A percentile compares a stretch with the other conserved stretches of the same genome.
These are phyloP conservation scores for Thunnus thynnus DNA, from an alignment of 2,113 vertebrate genomes.

Conservation along the genomic window DNA sequence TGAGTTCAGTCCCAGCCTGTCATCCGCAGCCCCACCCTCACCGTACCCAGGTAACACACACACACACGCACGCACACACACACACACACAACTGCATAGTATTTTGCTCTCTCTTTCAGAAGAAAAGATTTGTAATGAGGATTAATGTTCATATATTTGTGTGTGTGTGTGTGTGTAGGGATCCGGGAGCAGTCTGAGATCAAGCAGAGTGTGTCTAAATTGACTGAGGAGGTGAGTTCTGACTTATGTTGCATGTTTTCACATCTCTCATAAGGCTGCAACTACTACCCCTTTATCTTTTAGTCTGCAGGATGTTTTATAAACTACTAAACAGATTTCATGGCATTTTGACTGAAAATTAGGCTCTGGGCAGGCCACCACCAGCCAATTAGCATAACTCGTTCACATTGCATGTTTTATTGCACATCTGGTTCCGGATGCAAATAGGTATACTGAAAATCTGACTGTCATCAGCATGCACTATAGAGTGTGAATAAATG, in stretches of 20 bases:
- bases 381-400: too few species aligned
- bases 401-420: too few species aligned
- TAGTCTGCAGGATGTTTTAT: too few species aligned
- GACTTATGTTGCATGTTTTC: neutral
- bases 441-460: too few species aligned
- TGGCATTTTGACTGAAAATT: too few species aligned
- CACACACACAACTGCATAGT: neutral
- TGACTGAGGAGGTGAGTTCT: conserved; percentile 86
- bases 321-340: too few species aligned
- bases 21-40: conserved; percentile 70
- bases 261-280: neutral
- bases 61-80: conserved; percentile 7
- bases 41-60: conserved; percentile 72
- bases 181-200: conserved; percentile 83
- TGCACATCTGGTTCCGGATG: too few species aligned
- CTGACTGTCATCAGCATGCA: too few species aligned
- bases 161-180: conserved; percentile 69
- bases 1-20: conserved; percentile 82
- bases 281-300: neutral
- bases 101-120: neutral
- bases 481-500: too few species aligned
- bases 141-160: conserved; percentile 2
- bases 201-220: conserved; percentile 84
- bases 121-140: neutral
- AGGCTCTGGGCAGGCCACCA: too few species aligned